Percentiles rank a stretch among this genome's conserved stretches.
These are phyloP conservation scores for Drosophila varians DNA, from an alignment of 1,140 invertebrate genomes.

Conservation along the genomic window DNA sequence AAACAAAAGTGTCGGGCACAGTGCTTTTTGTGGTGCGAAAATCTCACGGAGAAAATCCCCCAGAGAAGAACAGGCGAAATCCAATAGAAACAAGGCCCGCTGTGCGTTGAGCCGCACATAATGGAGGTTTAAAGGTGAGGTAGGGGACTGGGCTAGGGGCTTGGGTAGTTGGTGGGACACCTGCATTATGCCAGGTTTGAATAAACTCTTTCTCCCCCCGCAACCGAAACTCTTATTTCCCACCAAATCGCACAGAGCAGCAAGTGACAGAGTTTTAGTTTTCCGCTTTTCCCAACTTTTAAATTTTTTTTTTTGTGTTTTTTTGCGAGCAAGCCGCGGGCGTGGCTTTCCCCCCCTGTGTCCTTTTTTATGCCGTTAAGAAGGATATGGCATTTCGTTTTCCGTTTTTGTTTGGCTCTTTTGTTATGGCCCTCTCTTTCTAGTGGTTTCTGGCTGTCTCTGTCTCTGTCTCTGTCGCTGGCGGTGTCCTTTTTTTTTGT, in stretches of 20 bases:
- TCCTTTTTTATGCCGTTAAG: constrained; percentile 1
- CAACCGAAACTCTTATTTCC: constrained; percentile 13
- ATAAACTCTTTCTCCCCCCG: constrained; percentile 21
- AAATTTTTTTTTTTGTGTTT: constrained; percentile 10
- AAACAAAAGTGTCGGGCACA: constrained; percentile 34
- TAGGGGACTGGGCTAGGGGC: not conserved
- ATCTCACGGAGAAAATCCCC: constrained; percentile 31
- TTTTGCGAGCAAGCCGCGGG: constrained; percentile 59
- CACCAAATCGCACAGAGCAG: constrained; percentile 46
- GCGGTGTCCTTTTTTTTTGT: constrained; percentile 21
- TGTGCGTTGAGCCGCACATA: constrained; percentile 16
- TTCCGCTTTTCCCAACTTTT: constrained; percentile 36
- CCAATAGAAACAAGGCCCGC: constrained; percentile 29
- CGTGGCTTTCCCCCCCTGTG: constrained; percentile 47
- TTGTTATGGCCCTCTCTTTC: constrained; percentile 14
- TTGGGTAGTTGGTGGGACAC: not conserved
- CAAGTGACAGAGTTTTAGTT: constrained; percentile 70
- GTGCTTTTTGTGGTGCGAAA: constrained; percentile 44
- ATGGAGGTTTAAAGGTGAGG: constrained; percentile 23
- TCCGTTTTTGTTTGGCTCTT: constrained; percentile 40
- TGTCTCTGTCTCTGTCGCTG: constrained; percentile 1
- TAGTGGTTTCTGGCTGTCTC: constrained; percentile 1
- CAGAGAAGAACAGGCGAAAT: constrained; percentile 21
- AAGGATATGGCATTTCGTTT: constrained; percentile 53
- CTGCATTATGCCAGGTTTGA: constrained; percentile 14